A percentile compares a stretch with the other conserved stretches of the same genome.
These are phyloP conservation scores for Cephus runcator DNA, from an alignment of 2,888 invertebrate species.

Conservation along the genomic window DNA sequence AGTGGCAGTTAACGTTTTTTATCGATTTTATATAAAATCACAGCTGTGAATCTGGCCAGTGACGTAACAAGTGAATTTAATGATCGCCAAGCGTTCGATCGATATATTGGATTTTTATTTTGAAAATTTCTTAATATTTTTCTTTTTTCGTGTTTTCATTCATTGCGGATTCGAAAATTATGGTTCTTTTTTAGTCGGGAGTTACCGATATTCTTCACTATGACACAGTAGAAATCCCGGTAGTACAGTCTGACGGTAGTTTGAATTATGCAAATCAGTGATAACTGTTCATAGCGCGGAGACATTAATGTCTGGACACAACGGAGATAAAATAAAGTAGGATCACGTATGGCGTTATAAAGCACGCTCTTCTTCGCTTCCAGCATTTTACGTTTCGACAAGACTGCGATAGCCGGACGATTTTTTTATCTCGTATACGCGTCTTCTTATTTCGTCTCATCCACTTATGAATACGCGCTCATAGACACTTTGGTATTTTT, in stretches of 20 bases:
- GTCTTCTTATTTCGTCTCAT: not conserved
- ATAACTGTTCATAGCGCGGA: conserved; percentile 40
- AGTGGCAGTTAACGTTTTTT: not conserved
- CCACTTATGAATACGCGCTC: not conserved
- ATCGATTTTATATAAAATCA: not conserved
- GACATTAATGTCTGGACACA: conserved; percentile 28
- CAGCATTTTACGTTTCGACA: not conserved
- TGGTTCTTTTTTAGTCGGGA: not conserved
- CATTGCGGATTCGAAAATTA: not conserved
- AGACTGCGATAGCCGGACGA: not conserved
- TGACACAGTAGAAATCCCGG: not conserved
- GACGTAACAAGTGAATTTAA: not conserved
- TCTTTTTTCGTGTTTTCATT: not conserved
- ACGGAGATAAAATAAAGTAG: conserved; percentile 3
- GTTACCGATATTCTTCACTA: not conserved
- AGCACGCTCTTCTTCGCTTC: not conserved
- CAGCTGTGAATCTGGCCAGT: not conserved
- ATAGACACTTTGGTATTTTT: not conserved
- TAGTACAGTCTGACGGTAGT: conserved; percentile 10
- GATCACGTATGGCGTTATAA: not conserved
- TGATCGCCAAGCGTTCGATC: not conserved
- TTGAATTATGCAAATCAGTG: conserved; percentile 42
- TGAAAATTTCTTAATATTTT: not conserved
- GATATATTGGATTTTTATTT: too few species aligned
- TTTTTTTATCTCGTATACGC: not conserved